These are phyloP conservation scores for Eledone cirrhosa DNA, from an alignment of 2,888 invertebrate genomes.

Conservation along the genomic window DNA sequence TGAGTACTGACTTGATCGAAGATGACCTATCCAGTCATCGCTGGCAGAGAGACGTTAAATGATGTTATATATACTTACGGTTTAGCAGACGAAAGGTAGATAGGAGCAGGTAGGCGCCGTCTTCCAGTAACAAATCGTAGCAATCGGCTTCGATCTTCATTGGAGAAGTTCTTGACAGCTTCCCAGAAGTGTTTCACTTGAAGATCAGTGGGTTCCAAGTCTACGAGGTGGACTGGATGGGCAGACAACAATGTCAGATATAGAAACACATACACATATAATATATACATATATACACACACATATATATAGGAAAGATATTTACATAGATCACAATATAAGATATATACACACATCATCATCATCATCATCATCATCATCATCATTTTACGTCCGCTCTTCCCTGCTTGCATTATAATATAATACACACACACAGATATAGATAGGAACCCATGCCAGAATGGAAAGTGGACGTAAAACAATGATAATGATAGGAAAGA, in stretches of 20 bases:
- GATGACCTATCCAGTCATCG: too few relatives aligned
- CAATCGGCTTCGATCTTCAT: constrained; percentile 65
- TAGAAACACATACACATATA: not conserved
- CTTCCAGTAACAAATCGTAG: constrained; percentile 66
- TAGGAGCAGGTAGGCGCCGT: constrained; percentile 61
- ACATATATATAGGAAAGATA: too few relatives aligned
- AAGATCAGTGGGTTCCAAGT: constrained; percentile 61
- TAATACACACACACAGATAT: not conserved
- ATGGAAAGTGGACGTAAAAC: too few relatives aligned
- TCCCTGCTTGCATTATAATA: too few relatives aligned
- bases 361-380: too few relatives aligned
- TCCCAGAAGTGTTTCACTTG: constrained; percentile 65
- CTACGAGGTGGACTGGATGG: constrained; percentile 44
- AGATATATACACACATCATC: too few relatives aligned
- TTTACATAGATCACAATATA: too few relatives aligned
- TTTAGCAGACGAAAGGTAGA: constrained; percentile 63
- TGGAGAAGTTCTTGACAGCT: constrained; percentile 62
- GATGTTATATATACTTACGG: too few relatives aligned
- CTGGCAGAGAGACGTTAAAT: too few relatives aligned
- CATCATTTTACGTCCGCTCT: too few relatives aligned
- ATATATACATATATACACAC: too few relatives aligned
- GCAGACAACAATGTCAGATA: not conserved
- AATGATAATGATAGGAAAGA: not conserved
- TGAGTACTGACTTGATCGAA: too few relatives aligned
- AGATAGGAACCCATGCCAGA: not conserved